A percentile compares a stretch with the other conserved stretches of the same genome.
Conservation (phyloP, 2,797 vertebrate species). For the Darevskia mixta region DNA sequence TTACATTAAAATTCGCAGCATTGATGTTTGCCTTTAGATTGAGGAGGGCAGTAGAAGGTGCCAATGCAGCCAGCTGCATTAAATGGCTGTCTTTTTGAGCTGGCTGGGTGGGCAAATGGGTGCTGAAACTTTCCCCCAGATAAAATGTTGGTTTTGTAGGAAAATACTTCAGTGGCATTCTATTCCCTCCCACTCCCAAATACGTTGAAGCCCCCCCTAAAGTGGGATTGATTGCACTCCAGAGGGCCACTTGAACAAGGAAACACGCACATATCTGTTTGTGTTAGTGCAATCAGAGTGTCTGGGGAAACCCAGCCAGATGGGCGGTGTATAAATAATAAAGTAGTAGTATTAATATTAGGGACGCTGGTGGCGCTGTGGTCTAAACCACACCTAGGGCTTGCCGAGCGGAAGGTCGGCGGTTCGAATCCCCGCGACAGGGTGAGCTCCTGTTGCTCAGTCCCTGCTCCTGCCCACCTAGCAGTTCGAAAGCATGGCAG, state of each 20-base stretch:
- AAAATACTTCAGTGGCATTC: not conserved
- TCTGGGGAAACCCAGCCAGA: too few species aligned
- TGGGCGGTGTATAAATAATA: too few species aligned
- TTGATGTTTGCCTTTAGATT: constrained; percentile 39
- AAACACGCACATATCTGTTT: not conserved
- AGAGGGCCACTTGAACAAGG: not conserved
- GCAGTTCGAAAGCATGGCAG: too few species aligned
- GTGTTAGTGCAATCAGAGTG: not conserved
- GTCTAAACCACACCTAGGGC: too few species aligned
- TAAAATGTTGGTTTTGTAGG: not conserved
- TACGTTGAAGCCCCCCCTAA: not conserved
- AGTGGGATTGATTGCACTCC: not conserved
- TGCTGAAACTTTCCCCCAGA: constrained; percentile 3
- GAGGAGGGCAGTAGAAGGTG: constrained; percentile 31
- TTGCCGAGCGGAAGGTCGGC: too few species aligned
- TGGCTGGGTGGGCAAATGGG: not conserved
- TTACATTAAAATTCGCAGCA: constrained; percentile 52
- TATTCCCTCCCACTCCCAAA: not conserved
- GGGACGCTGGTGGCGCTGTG: too few species aligned
- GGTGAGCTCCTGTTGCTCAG: too few species aligned
- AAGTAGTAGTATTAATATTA: too few species aligned
- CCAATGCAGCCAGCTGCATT: constrained; percentile 42
- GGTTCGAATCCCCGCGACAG: too few species aligned
- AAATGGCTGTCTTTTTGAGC: constrained; percentile 25
- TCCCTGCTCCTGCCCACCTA: too few species aligned